Evolutionary conservation across 2,113 vertebrate species (phyloP).

Genomic region (Phycodurus eques): DNA sequence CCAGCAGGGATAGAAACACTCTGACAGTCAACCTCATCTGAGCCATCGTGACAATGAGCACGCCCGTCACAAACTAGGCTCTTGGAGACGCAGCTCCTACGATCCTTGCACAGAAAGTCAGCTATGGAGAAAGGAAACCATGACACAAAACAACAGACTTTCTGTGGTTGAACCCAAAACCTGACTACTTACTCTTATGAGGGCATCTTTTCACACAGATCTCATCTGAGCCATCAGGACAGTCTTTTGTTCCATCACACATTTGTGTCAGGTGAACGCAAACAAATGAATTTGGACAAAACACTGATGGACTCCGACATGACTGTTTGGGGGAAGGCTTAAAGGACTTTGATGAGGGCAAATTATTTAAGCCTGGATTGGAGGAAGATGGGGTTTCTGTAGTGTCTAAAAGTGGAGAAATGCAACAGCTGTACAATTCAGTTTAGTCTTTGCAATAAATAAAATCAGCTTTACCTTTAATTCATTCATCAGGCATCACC

Average conservation of each 20-base stretch:
- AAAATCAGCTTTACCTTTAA: background rate
- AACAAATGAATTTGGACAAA: slow-evolving; percentile 67
- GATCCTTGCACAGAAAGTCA: slow-evolving; percentile 9
- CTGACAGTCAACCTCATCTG: slow-evolving; percentile 76
- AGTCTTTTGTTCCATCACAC: slow-evolving; percentile 80
- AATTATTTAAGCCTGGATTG: background rate
- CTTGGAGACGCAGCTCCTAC: slow-evolving; percentile 3
- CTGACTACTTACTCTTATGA: slow-evolving; percentile 58
- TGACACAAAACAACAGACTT: background rate
- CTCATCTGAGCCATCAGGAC: slow-evolving; percentile 83
- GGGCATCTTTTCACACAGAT: slow-evolving; percentile 71
- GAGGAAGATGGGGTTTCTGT: background rate
- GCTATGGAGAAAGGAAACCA: background rate
- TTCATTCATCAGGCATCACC: background rate
- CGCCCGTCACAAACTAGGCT: slow-evolving; percentile 74
- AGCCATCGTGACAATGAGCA: slow-evolving; percentile 77
- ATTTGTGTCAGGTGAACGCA: slow-evolving; percentile 74
- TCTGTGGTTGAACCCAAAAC: background rate
- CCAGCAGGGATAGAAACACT: background rate
- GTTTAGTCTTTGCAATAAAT: background rate
- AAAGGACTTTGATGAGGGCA: background rate
- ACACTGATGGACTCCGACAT: slow-evolving; percentile 70
- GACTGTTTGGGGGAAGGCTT: background rate
- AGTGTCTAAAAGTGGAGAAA: slow-evolving; percentile 2
- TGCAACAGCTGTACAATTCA: no score